Evolutionary conservation across 2,888 invertebrate species (phyloP).

Genomic region (Metalampra italica): DNA sequence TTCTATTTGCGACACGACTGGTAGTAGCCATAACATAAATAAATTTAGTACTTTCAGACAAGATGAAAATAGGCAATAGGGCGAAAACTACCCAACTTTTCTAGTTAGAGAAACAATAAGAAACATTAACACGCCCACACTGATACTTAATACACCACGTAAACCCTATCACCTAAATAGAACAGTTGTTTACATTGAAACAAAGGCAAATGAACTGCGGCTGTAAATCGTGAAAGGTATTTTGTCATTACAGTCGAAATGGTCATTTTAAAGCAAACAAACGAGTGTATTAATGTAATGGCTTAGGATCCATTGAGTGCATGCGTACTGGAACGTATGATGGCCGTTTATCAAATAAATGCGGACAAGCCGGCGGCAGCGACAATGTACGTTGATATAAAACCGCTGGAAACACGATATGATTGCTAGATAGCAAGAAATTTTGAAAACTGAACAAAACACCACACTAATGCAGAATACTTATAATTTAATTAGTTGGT

Average conservation of each 20-base stretch:
- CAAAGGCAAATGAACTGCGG: neutral
- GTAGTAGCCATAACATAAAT: too few relatives aligned
- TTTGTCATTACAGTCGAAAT: neutral
- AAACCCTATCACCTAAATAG: neutral
- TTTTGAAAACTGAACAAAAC: neutral
- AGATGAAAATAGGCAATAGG: neutral
- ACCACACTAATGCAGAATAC: neutral
- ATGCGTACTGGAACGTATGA: slow-evolving; percentile 2
- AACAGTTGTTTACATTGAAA: neutral
- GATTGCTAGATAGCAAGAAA: too few relatives aligned
- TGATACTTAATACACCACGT: neutral
- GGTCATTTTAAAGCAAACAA: neutral
- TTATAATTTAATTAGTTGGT: neutral
- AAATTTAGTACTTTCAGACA: neutral
- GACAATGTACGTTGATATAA: slow-evolving; percentile 2
- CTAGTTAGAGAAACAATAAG: neutral
- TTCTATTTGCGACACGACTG: too few relatives aligned
- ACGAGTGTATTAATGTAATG: slow-evolving; percentile 4
- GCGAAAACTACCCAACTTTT: neutral
- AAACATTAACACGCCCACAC: neutral
- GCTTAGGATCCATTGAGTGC: slow-evolving; percentile 5
- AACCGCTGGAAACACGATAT: neutral
- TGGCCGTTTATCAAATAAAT: slow-evolving; percentile 12
- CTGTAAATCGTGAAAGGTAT: neutral
- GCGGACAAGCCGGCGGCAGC: slow-evolving; percentile 10